phyloP scores from a whole-genome alignment of 2,113 vertebrate genomes.

The Pao palembangensis region DNA sequence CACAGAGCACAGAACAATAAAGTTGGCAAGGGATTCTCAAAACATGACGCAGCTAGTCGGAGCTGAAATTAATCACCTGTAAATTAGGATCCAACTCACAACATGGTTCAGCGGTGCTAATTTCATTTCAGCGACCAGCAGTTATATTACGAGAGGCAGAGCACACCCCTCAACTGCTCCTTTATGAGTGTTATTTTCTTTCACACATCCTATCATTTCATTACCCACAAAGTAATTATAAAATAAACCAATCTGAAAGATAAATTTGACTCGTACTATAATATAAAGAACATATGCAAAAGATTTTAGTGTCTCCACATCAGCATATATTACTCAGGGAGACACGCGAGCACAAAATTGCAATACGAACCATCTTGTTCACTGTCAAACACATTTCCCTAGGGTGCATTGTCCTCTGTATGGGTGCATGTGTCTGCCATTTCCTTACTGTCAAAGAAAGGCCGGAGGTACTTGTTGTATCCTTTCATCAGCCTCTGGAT shows the following conservation, averaged over 20 bases:
- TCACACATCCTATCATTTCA: background rate
- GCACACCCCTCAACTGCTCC: background rate
- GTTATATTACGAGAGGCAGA: conserved; percentile 1
- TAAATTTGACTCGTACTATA: background rate
- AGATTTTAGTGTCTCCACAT: conserved; percentile 23
- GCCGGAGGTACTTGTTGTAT: conserved; percentile 91
- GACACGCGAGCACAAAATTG: conserved; percentile 10
- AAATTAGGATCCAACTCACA: background rate
- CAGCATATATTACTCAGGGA: conserved; percentile 18
- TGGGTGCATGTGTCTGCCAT: conserved; percentile 34
- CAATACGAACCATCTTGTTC: conserved; percentile 7
- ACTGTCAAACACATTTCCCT: conserved; percentile 20
- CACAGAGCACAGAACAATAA: conserved; percentile 14
- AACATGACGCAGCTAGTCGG: conserved; percentile 11
- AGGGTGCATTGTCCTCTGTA: conserved; percentile 11
- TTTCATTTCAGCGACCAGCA: background rate
- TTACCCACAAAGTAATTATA: background rate
- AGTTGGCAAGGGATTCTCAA: conserved; percentile 20
- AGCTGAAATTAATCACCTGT: conserved; percentile 2
- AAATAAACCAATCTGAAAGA: conserved; percentile 3
- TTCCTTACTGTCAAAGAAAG: conserved; percentile 88
- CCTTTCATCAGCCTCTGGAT: conserved; percentile 90
- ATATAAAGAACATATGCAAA: background rate
- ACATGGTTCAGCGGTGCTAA: background rate
- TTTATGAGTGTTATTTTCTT: too few relatives aligned